Conservation (phyloP, 2,113 vertebrate species). For the Otocyon megalotis region DNA sequence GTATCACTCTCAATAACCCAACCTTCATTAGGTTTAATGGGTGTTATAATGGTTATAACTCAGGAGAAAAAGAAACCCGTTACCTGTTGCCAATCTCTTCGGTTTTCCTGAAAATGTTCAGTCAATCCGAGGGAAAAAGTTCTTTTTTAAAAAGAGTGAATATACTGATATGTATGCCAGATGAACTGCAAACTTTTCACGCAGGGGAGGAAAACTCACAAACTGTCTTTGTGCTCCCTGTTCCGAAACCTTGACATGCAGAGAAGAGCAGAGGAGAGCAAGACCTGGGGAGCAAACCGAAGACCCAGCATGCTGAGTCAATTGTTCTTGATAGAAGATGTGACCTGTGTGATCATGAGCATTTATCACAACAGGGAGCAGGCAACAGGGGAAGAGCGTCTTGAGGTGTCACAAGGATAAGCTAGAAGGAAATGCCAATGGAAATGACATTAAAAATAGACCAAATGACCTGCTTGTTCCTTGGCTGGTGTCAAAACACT, state of each 20-base stretch:
- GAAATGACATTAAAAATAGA: conserved; percentile 75
- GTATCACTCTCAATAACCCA: background rate
- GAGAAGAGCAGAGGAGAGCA: background rate
- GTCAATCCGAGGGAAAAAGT: background rate
- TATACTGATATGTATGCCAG: background rate
- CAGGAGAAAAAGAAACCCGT: background rate
- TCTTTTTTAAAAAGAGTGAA: background rate
- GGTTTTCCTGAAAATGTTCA: background rate
- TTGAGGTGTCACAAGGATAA: background rate
- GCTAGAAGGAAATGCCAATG: conserved; percentile 51
- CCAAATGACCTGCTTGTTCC: conserved; percentile 66
- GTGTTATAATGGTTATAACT: background rate
- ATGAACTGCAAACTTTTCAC: background rate
- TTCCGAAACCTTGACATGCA: background rate
- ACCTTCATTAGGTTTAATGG: conserved; percentile 6
- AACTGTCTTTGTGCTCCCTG: background rate
- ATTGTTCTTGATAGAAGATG: conserved; percentile 27
- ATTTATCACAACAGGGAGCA: conserved; percentile 70
- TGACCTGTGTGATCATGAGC: conserved; percentile 62
- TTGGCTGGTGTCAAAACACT: conserved; percentile 62
- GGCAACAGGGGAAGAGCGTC: background rate
- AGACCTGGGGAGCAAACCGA: background rate
- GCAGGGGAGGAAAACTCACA: background rate
- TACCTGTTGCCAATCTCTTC: background rate
- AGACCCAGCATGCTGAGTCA: background rate